These are phyloP conservation scores for Naja naja DNA, from an alignment of 2,113 vertebrate genomes.

Conservation along the genomic window DNA sequence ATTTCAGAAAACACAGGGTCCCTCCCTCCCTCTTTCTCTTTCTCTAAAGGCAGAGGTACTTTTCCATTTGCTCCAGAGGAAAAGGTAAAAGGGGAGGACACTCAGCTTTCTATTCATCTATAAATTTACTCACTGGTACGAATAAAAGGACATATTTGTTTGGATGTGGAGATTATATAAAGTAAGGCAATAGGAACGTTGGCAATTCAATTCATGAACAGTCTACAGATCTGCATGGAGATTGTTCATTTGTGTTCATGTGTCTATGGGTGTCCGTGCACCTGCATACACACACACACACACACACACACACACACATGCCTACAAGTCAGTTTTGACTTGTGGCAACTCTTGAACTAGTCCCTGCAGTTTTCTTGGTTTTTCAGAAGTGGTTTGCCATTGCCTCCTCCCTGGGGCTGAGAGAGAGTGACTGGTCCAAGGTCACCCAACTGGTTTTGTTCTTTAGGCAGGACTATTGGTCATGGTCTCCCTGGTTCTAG, in stretches of 20 bases:
- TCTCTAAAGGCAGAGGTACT: fast-evolving
- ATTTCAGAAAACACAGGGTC: neutral
- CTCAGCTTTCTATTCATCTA: neutral
- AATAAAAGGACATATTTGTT: neutral
- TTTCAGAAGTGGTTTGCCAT: neutral
- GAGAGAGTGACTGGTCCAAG: neutral
- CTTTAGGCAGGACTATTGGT: neutral
- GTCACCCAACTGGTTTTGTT: neutral
- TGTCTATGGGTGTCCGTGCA: neutral
- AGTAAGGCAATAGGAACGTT: neutral
- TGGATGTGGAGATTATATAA: neutral
- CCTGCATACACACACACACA: too few species aligned
- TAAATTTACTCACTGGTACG: neutral
- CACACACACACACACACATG: neutral
- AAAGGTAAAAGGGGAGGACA: neutral
- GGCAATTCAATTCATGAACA: neutral
- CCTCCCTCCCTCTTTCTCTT: neutral
- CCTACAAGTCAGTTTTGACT: neutral
- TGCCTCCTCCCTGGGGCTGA: neutral
- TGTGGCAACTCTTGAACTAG: neutral
- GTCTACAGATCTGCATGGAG: neutral
- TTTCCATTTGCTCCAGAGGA: neutral
- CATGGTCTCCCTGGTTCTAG: neutral
- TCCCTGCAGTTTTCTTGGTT: neutral
- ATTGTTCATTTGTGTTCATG: neutral